phyloP scores from a whole-genome alignment of 2,113 vertebrate genomes.

The Anarrhichthys ocellatus region DNA sequence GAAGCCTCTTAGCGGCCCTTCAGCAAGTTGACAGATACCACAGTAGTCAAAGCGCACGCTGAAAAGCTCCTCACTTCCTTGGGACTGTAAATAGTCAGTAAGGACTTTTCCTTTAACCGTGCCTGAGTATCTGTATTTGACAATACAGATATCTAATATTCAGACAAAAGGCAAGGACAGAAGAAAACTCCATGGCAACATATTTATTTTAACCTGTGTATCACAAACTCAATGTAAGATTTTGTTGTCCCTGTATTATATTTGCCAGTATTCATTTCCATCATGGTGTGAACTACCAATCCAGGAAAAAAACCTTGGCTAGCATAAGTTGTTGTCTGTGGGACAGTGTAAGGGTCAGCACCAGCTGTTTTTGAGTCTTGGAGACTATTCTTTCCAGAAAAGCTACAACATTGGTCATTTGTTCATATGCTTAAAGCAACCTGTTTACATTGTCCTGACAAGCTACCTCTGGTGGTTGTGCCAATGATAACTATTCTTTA shows the following conservation, averaged over 20 bases:
- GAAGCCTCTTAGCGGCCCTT: conserved; percentile 55
- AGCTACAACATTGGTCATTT: too few relatives aligned
- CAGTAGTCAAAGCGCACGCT: conserved; percentile 64
- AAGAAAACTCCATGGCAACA: neutral
- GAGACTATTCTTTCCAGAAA: too few relatives aligned
- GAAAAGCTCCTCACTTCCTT: conserved; percentile 49
- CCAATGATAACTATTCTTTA: too few relatives aligned
- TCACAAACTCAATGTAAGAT: neutral
- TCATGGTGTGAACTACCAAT: neutral
- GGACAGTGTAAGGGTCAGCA: too few relatives aligned
- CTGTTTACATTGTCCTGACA: too few relatives aligned
- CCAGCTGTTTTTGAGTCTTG: too few relatives aligned
- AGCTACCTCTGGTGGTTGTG: too few relatives aligned
- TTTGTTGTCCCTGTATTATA: neutral
- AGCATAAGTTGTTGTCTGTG: too few relatives aligned
- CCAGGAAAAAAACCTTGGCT: neutral
- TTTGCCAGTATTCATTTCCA: conserved; percentile 8
- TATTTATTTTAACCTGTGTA: neutral
- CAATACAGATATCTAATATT: conserved; percentile 50
- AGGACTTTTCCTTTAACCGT: conserved; percentile 34
- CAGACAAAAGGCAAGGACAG: neutral
- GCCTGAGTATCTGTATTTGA: conserved; percentile 17
- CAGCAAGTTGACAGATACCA: conserved; percentile 74
- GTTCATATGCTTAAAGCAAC: too few relatives aligned
- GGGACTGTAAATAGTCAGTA: conserved; percentile 56